Conservation (phyloP, 2,888 invertebrate species). For the Gastracanthus pulcherrimus region DNA sequence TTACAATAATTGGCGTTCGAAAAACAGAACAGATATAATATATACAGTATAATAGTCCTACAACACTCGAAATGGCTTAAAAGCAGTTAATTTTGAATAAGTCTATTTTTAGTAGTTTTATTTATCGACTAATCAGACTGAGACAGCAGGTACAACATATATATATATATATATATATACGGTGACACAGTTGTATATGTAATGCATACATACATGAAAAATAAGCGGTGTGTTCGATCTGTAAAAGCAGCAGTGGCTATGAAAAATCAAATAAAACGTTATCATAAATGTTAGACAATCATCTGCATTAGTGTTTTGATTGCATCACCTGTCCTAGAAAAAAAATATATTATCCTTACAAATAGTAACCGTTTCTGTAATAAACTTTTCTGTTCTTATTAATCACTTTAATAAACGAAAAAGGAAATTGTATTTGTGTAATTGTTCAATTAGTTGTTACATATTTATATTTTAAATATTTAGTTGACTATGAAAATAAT, state of each 20-base stretch:
- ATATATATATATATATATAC: neutral
- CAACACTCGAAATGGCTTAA: conserved; percentile 58
- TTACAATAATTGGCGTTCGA: conserved; percentile 5
- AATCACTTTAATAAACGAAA: no score
- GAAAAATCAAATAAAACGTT: conserved; percentile 75
- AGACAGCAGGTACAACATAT: conserved; percentile 15
- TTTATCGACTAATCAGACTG: conserved; percentile 58
- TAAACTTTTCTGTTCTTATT: no score
- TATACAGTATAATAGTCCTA: conserved; percentile 38
- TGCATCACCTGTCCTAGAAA: neutral
- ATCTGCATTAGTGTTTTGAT: conserved; percentile 24
- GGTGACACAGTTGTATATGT: conserved; percentile 5
- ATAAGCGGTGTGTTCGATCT: conserved; percentile 68
- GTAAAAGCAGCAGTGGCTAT: conserved; percentile 67
- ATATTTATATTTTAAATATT: no score
- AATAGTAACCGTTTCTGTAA: no score
- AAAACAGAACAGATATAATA: neutral
- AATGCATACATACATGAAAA: neutral
- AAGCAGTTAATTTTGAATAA: conserved; percentile 69
- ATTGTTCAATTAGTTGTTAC: no score
- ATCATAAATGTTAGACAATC: conserved; percentile 70
- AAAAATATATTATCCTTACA: no score
- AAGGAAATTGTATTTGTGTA: no score
- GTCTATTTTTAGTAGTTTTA: conserved; percentile 70
- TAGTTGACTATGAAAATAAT: no score